Evolutionary conservation across 2,797 vertebrate species (phyloP), one percentile per base, ranked within the genome.

Genomic region (Bucorvus abyssinicus): DNA sequence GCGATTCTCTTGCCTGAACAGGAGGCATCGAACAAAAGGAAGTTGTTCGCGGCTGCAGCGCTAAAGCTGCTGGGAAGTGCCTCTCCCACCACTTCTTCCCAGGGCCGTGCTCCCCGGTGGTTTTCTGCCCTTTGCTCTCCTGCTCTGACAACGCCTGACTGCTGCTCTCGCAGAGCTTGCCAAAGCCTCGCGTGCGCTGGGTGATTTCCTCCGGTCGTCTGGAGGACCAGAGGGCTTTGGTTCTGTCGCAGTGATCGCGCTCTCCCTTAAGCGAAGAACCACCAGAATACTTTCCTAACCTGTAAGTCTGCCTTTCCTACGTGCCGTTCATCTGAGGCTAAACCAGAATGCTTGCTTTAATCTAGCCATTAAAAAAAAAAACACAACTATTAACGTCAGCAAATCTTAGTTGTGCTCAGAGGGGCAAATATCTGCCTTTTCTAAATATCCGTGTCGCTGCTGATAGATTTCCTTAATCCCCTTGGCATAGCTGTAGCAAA

Each of bases 381-480:
- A 52, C 15, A 53, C 18, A 65, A 7, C 24, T 79, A 42, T 59
- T 79, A 78, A 38, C 0, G 0, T 91, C 61, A 81, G 47, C 27
- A 81, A 44, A 47, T 87, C 38, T 91, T 83, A 50, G 32, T 38
- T 94, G 45, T 65, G 49, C 57, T 85, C 78, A 85, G 38, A 84
- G 55, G 71, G 64, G 61, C 61, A 89, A 96, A 63, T 85, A 55
- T 59, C 55, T 85, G 34, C 50, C 8, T 34, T 81, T 95, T 86
- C 89, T 91, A 68, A 93, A 38, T 95, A 85, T 88, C 77, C 75
- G 17, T 90, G 88, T 92, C 47, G 45, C 36, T 89, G 49, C 56
- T 94, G 93, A 95, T 89, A 89, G 69, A 91, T 93, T 88, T 92
- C 27, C 50, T 68, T 92, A 96, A 95, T 93, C 89, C 87, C 75